Evolutionary conservation across 2,888 invertebrate species (phyloP).

Genomic region (Digitonthophagus gazella): DNA sequence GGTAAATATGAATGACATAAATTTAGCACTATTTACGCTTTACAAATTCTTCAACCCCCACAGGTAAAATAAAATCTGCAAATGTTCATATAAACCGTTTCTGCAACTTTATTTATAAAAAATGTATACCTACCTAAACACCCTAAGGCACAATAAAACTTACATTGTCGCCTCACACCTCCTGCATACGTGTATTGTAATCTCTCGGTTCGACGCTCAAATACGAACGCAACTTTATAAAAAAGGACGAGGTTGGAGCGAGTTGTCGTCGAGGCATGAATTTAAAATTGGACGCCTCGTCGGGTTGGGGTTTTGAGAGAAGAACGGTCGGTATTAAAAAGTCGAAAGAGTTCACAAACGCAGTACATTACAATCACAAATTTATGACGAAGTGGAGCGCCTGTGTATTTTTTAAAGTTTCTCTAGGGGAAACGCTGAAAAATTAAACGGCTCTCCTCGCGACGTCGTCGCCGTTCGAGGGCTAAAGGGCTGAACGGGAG

Average conservation of each 20-base stretch:
- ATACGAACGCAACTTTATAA: neutral
- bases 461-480: too few species aligned
- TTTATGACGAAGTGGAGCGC: slow-evolving; percentile 3
- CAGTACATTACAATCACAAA: slow-evolving; percentile 22
- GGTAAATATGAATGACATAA: too few species aligned
- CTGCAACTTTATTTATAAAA: too few species aligned
- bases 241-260: neutral
- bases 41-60: too few species aligned
- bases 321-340: slow-evolving; percentile 17
- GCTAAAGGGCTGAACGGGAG: neutral
- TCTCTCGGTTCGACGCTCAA: neutral
- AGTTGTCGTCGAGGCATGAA: slow-evolving; percentile 9
- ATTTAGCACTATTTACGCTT: too few species aligned
- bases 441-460: slow-evolving; percentile 19
- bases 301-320: slow-evolving; percentile 7
- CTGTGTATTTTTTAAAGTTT: neutral
- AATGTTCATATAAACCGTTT: too few species aligned
- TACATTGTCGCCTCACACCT: neutral
- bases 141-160: too few species aligned
- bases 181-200: neutral
- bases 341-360: slow-evolving; percentile 17
- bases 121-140: too few species aligned
- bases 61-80: too few species aligned
- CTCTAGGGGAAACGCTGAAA: slow-evolving; percentile 19
- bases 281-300: slow-evolving; percentile 19